Percentiles rank a stretch among this genome's conserved stretches.
These are phyloP conservation scores for Vulpes ferrilata DNA, from an alignment of 2,113 vertebrate species.

Conservation along the genomic window DNA sequence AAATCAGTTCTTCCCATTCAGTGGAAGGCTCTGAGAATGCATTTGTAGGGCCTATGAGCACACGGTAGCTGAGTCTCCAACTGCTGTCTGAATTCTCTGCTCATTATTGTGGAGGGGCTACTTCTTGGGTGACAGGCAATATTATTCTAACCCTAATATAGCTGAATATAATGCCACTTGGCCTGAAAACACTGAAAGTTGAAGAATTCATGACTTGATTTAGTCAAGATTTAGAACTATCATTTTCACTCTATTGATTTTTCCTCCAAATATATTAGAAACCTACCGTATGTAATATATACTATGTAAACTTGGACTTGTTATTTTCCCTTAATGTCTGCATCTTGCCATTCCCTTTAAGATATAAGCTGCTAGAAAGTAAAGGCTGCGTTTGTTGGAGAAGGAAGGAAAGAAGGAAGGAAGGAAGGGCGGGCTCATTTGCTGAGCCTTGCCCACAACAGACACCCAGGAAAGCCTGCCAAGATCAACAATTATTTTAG, in stretches of 20 bases:
- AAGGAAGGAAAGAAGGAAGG: not conserved
- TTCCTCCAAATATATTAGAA: conserved; percentile 51
- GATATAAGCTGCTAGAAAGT: not conserved
- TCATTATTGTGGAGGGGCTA: conserved; percentile 52
- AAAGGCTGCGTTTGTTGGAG: not conserved
- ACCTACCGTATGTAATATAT: not conserved
- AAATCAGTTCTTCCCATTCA: conserved; percentile 12
- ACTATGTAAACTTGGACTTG: conserved; percentile 6
- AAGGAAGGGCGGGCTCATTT: not conserved
- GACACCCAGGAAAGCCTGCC: not conserved
- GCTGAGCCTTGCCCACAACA: not conserved
- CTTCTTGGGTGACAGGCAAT: conserved; percentile 74
- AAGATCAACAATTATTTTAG: not conserved
- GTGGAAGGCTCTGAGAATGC: conserved; percentile 6
- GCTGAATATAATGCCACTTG: conserved; percentile 28
- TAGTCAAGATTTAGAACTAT: conserved; percentile 49
- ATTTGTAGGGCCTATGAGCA: conserved; percentile 68
- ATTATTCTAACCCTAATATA: conserved; percentile 56
- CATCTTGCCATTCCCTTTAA: conserved; percentile 40
- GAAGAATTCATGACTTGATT: conserved; percentile 54
- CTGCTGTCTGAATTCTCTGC: conserved; percentile 58
- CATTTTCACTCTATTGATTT: conserved; percentile 54
- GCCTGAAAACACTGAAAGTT: not conserved
- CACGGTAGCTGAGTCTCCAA: conserved; percentile 64
- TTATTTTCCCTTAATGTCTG: conserved; percentile 36